phyloP scores from a whole-genome alignment of 1,140 invertebrate genomes.

The Drosophila subobscura region DNA sequence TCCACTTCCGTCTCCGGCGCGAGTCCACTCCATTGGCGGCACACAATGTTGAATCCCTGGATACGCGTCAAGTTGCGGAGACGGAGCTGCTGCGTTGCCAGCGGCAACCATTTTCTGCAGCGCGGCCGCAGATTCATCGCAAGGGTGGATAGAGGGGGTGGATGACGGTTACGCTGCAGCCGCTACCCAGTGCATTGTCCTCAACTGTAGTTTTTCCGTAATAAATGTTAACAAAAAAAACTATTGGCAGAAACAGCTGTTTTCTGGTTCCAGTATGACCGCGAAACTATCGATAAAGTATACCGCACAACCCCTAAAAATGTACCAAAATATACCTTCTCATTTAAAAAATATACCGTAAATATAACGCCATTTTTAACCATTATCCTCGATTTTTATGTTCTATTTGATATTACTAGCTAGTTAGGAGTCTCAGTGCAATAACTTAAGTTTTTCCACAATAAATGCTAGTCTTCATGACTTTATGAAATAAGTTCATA shows the following conservation, averaged over 20 bases:
- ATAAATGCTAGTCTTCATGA: too few relatives aligned
- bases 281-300: too few relatives aligned
- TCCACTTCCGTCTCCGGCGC: too few relatives aligned
- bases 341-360: too few relatives aligned
- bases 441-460: too few relatives aligned
- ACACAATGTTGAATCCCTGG: slow-evolving; percentile 86
- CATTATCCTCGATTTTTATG: too few relatives aligned
- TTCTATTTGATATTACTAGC: too few relatives aligned
- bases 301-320: too few relatives aligned
- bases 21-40: neutral
- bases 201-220: slow-evolving; percentile 39
- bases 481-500: too few relatives aligned
- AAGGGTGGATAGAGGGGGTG: slow-evolving; percentile 1
- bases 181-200: slow-evolving; percentile 39
- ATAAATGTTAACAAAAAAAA: slow-evolving; percentile 45
- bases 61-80: slow-evolving; percentile 90
- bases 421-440: too few relatives aligned
- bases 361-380: too few relatives aligned
- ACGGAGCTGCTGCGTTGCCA: slow-evolving; percentile 88
- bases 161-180: slow-evolving; percentile 43
- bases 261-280: slow-evolving; percentile 9
- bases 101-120: slow-evolving; percentile 87
- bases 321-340: too few relatives aligned
- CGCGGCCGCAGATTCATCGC: slow-evolving; percentile 86
- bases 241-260: slow-evolving; percentile 57